These are phyloP conservation scores for Octodonta nipae DNA, from an alignment of 2,888 invertebrate species.

Conservation along the genomic window DNA sequence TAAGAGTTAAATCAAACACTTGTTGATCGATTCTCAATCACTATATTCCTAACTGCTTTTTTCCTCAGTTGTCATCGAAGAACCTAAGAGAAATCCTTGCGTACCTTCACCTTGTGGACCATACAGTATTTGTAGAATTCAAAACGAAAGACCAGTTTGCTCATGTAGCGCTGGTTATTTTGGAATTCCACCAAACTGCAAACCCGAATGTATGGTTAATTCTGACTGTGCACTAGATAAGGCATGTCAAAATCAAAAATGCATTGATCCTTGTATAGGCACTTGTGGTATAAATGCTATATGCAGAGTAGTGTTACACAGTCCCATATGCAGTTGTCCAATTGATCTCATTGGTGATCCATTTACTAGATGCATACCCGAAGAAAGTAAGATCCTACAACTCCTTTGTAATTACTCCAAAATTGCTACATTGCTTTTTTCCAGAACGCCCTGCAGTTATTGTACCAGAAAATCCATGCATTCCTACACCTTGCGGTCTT, in stretches of 20 bases:
- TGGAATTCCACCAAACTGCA: constrained; percentile 63
- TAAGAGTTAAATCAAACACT: too few relatives aligned
- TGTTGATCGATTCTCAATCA: too few relatives aligned
- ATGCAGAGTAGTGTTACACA: constrained; percentile 68
- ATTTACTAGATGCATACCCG: constrained; percentile 53
- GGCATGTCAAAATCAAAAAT: constrained; percentile 67
- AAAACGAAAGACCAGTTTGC: constrained; percentile 61
- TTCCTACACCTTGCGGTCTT: constrained; percentile 65
- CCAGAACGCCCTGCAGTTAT: constrained; percentile 26
- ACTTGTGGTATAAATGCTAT: constrained; percentile 64
- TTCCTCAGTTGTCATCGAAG: constrained; percentile 27
- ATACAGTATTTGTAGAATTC: constrained; percentile 59
- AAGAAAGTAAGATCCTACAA: constrained; percentile 44
- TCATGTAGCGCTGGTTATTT: constrained; percentile 59
- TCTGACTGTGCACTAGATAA: constrained; percentile 61
- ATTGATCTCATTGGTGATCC: constrained; percentile 61
- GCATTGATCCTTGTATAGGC: constrained; percentile 62
- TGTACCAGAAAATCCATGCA: constrained; percentile 41
- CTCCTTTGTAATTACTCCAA: constrained; percentile 1
- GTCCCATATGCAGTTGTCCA: constrained; percentile 64
- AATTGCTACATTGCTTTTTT: constrained; percentile 15
- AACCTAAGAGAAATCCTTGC: constrained; percentile 51
- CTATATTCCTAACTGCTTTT: too few relatives aligned
- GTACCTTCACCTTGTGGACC: constrained; percentile 67
- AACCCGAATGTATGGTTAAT: constrained; percentile 65